Conservation (phyloP, 2,113 vertebrate species). For the Aplodontia rufa region DNA sequence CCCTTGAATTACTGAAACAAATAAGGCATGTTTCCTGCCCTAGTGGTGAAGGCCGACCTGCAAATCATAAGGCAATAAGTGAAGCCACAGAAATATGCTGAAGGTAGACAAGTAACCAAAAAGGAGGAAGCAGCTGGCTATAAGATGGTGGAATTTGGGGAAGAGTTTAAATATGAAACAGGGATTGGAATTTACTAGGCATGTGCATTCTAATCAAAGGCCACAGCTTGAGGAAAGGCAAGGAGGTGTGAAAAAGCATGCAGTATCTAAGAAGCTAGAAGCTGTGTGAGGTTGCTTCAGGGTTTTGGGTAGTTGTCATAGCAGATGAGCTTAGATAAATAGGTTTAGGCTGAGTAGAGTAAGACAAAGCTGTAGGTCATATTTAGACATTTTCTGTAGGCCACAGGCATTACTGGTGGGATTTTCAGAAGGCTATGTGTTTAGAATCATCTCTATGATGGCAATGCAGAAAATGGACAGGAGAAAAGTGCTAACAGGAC, state of each 20-base stretch:
- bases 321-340: neutral
- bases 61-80: neutral
- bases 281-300: neutral
- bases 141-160: neutral
- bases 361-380: neutral
- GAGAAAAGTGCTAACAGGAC: neutral
- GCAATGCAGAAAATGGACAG: neutral
- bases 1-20: constrained; percentile 1
- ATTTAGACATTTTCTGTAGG: neutral
- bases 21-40: neutral
- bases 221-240: constrained; percentile 52
- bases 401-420: neutral
- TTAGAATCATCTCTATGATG: neutral
- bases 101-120: neutral
- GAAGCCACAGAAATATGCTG: neutral
- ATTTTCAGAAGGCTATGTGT: neutral
- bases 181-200: neutral
- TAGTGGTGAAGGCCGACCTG: neutral
- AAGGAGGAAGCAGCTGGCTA: neutral
- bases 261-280: neutral
- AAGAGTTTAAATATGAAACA: constrained; percentile 11
- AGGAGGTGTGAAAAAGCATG: neutral
- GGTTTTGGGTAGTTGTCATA: neutral
- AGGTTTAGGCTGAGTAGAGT: neutral
- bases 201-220: neutral